These are phyloP conservation scores for Mus pahari DNA, from an alignment of 2,113 vertebrate species.

Conservation along the genomic window DNA sequence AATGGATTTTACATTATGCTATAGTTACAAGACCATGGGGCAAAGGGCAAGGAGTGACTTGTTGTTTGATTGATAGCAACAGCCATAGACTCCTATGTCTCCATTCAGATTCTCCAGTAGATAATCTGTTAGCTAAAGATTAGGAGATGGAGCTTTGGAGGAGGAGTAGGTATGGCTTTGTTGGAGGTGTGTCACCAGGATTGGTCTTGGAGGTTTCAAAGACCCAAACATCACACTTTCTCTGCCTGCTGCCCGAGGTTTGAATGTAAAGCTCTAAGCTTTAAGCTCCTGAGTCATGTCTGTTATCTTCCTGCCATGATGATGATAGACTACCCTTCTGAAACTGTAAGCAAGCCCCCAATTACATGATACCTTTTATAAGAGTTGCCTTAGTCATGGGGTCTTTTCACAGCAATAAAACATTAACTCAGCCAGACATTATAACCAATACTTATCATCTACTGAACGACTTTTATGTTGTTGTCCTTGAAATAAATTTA, in stretches of 20 bases:
- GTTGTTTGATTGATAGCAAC: too few relatives aligned
- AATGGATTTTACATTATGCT: too few relatives aligned
- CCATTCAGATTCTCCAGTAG: too few relatives aligned
- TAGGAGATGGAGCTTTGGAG: too few relatives aligned
- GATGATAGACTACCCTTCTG: not conserved
- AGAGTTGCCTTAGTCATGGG: not conserved
- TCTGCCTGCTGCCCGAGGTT: not conserved
- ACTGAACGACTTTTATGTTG: not conserved
- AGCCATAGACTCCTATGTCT: too few relatives aligned
- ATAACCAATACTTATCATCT: not conserved
- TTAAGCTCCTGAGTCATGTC: not conserved
- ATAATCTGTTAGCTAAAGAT: too few relatives aligned
- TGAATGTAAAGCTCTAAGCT: not conserved
- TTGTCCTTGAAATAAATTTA: not conserved
- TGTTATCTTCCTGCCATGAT: not conserved
- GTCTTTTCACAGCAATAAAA: not conserved
- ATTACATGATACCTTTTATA: not conserved
- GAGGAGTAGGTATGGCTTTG: too few relatives aligned
- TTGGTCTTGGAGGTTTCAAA: too few relatives aligned
- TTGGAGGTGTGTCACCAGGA: too few relatives aligned
- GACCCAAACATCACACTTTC: not conserved
- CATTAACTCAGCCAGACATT: not conserved
- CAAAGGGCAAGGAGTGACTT: too few relatives aligned
- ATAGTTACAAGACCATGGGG: too few relatives aligned
- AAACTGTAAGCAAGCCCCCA: not conserved